These are phyloP conservation scores for Emmelina monodactyla DNA, from an alignment of 2,888 invertebrate genomes.

Conservation along the genomic window DNA sequence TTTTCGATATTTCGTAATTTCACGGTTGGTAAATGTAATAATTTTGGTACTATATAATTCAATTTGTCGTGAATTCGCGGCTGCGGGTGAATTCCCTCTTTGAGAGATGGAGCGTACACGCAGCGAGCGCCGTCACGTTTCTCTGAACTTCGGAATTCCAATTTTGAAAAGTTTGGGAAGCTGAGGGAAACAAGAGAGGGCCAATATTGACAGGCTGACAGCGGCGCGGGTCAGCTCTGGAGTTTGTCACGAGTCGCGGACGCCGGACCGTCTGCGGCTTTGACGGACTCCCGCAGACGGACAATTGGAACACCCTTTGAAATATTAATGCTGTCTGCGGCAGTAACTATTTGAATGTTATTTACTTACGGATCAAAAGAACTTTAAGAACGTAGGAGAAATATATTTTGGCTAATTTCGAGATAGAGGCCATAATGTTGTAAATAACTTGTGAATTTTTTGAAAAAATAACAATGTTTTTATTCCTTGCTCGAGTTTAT, in stretches of 20 bases:
- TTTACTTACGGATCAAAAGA: too few species aligned
- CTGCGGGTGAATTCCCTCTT: constrained; percentile 60
- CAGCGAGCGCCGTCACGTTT: constrained; percentile 48
- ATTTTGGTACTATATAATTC: constrained; percentile 54
- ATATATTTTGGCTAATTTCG: too few species aligned
- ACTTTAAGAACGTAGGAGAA: too few species aligned
- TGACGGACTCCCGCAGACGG: neutral
- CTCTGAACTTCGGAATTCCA: constrained; percentile 63
- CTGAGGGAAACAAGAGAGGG: too few species aligned
- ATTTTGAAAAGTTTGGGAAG: constrained; percentile 64
- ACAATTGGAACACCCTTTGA: too few species aligned
- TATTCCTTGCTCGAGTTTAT: too few species aligned
- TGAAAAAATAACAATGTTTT: too few species aligned
- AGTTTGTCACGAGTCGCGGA: constrained; percentile 22
- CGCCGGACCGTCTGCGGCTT: neutral
- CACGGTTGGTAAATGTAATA: constrained; percentile 53
- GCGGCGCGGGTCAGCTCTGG: constrained; percentile 31
- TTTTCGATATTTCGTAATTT: constrained; percentile 44
- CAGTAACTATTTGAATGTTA: too few species aligned
- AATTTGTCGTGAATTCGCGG: constrained; percentile 55
- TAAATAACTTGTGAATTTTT: too few species aligned
- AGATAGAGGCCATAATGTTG: too few species aligned
- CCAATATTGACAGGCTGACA: constrained; percentile 59
- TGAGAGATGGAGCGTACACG: constrained; percentile 55
- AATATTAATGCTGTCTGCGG: too few species aligned